phyloP scores from a whole-genome alignment of 2,113 vertebrate species.

The Chamaea fasciata region DNA sequence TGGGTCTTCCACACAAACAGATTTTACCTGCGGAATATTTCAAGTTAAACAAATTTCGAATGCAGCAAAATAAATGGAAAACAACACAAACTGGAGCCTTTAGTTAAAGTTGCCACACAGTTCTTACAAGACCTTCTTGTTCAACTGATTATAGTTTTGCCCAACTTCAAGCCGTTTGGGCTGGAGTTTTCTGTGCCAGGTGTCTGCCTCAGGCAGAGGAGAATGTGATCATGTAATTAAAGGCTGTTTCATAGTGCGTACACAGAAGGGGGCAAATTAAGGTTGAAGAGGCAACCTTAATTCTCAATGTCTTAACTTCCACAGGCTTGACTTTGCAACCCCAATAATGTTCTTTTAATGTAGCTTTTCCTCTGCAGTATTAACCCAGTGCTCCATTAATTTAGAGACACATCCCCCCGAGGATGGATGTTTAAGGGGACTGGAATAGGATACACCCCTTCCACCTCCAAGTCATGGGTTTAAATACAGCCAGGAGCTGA shows the following conservation, averaged over 20 bases:
- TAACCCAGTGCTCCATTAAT: not conserved
- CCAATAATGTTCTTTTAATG: slow-evolving; percentile 15
- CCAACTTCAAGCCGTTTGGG: slow-evolving; percentile 18
- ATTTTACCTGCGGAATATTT: not conserved
- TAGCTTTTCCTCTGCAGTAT: not conserved
- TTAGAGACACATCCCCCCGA: not conserved
- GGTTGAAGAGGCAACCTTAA: slow-evolving; percentile 52
- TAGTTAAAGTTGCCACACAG: not conserved
- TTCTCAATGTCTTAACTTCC: slow-evolving; percentile 35
- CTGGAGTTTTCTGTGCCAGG: slow-evolving; percentile 38
- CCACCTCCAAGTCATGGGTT: not conserved
- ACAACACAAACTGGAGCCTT: not conserved
- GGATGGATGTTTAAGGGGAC: not conserved
- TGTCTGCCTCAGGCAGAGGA: slow-evolving; percentile 45
- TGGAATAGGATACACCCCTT: not conserved
- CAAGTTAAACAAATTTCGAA: not conserved
- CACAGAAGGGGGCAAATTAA: slow-evolving; percentile 60
- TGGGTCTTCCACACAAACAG: not conserved
- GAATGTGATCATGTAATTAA: slow-evolving; percentile 56
- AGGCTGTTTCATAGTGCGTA: slow-evolving; percentile 1
- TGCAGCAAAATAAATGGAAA: not conserved
- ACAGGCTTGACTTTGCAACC: slow-evolving; percentile 40
- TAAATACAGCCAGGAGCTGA: not conserved
- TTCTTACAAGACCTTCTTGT: not conserved
- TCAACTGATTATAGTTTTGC: not conserved